These are phyloP conservation scores for Benitochromis conjunctus DNA, from an alignment of 2,113 vertebrate species.

Conservation along the genomic window DNA sequence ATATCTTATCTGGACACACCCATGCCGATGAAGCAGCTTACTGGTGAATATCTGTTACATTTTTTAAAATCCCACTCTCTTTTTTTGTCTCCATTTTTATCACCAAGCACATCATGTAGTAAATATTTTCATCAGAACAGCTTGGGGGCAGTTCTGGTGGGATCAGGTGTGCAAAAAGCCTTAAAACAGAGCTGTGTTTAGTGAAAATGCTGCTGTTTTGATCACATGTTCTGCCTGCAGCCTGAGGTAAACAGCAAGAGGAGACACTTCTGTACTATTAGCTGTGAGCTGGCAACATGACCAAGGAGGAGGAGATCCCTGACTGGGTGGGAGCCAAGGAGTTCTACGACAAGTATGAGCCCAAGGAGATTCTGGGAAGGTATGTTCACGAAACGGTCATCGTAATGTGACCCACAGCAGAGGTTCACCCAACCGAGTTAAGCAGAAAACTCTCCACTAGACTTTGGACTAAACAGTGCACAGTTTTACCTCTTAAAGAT, in stretches of 20 bases:
- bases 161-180: neutral
- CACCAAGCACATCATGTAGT: neutral
- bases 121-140: neutral
- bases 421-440: neutral
- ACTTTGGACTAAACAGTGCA: neutral
- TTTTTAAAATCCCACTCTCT: neutral
- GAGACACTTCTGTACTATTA: neutral
- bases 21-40: neutral
- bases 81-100: neutral
- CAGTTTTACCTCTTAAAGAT: neutral
- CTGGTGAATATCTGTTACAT: neutral
- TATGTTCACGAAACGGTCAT: conserved; percentile 2
- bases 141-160: neutral
- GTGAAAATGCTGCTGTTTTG: neutral
- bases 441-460: neutral
- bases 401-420: neutral
- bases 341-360: conserved; percentile 94
- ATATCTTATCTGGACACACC: neutral
- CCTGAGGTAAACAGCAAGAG: neutral
- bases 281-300: conserved; percentile 53
- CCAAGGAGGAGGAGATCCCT: conserved; percentile 80
- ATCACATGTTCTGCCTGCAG: neutral
- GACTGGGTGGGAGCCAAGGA: conserved; percentile 85
- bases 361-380: conserved; percentile 87
- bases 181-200: neutral